Evolutionary conservation across 2,113 vertebrate species (phyloP).

Genomic region (Nestor notabilis): DNA sequence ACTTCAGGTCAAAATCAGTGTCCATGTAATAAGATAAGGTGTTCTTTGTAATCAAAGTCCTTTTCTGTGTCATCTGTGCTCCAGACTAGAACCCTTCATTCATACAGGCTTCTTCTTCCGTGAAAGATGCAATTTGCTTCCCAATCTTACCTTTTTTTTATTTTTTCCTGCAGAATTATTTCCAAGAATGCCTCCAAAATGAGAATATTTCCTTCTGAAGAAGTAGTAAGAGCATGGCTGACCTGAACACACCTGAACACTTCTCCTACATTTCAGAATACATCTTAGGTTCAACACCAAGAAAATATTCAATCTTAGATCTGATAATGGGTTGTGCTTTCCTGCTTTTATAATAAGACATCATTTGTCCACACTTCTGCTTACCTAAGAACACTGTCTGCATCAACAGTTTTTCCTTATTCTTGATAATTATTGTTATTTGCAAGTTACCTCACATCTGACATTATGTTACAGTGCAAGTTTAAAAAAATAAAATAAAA

Average conservation of each 20-base stretch:
- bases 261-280: background rate
- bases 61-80: background rate
- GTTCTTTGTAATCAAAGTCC: background rate
- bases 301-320: background rate
- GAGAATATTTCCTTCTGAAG: background rate
- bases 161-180: background rate
- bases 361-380: background rate
- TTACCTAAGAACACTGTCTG: background rate
- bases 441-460: background rate
- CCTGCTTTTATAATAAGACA: background rate
- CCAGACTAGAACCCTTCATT: background rate
- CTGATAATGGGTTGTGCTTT: background rate
- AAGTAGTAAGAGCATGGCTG: background rate
- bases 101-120: background rate
- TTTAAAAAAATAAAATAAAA: background rate
- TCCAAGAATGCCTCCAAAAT: background rate
- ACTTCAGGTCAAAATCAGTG: conserved; percentile 19
- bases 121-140: background rate
- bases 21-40: background rate
- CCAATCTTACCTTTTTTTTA: background rate
- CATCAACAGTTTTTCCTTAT: background rate
- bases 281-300: background rate
- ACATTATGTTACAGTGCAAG: background rate
- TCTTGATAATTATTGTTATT: background rate
- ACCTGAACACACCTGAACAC: background rate